These are phyloP conservation scores for Lytechinus variegatus DNA, from an alignment of 35 echinoderm and acorn worm genomes.

Conservation along the genomic window DNA sequence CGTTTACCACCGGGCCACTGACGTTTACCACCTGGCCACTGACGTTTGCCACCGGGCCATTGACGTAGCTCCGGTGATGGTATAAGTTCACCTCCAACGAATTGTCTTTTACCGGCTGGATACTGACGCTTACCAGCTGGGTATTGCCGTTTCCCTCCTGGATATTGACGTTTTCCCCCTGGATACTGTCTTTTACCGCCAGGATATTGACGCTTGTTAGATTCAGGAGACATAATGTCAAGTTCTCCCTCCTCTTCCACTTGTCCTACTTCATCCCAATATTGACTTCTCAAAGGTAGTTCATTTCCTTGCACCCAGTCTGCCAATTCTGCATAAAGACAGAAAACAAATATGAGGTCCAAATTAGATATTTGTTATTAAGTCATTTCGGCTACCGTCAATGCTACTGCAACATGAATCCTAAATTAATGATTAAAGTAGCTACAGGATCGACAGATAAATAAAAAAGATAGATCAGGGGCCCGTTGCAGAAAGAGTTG, in stretches of 20 bases:
- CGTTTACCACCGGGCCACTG: slow-evolving; percentile 40
- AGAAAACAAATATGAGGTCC: not conserved
- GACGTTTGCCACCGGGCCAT: slow-evolving; percentile 23
- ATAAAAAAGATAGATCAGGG: no score
- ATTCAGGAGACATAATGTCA: slow-evolving; percentile 16
- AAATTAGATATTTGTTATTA: not conserved
- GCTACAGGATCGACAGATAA: no score
- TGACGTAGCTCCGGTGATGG: slow-evolving; percentile 32
- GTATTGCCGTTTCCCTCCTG: slow-evolving; percentile 43
- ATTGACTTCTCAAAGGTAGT: not conserved
- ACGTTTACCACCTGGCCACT: slow-evolving; percentile 27
- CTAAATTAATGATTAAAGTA: no score
- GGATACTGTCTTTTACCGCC: slow-evolving; percentile 34
- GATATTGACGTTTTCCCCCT: slow-evolving; percentile 32
- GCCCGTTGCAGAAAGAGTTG: no score
- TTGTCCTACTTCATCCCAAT: not conserved
- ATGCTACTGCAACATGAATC: not conserved
- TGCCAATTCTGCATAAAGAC: not conserved
- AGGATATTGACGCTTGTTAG: slow-evolving; percentile 39
- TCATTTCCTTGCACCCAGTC: slow-evolving; percentile 44
- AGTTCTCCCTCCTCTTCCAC: slow-evolving; percentile 34
- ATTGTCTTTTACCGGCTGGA: slow-evolving; percentile 23
- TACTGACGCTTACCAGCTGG: slow-evolving; percentile 36
- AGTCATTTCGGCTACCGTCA: not conserved
- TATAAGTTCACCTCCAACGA: slow-evolving; percentile 45